These are phyloP conservation scores for Takifugu flavidus DNA, from an alignment of 2,113 vertebrate species.

Conservation along the genomic window DNA sequence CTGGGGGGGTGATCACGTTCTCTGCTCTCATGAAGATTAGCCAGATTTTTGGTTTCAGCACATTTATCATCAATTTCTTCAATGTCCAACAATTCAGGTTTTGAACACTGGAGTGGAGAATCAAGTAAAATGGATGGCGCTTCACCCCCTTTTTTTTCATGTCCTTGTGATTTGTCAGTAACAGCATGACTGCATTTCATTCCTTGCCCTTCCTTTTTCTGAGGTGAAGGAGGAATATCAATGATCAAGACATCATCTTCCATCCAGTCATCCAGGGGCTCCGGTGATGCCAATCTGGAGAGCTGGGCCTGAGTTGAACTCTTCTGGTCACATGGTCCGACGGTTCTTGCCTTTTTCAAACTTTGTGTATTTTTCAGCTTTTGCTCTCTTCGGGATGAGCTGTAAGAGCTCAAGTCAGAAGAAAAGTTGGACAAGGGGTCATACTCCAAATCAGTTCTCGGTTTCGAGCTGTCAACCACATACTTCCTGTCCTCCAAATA, in stretches of 20 bases:
- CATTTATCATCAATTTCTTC: not conserved
- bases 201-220: slow-evolving; percentile 38
- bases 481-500: slow-evolving; percentile 58
- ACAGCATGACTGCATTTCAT: not conserved
- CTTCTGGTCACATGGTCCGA: not conserved
- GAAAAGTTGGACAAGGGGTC: slow-evolving; percentile 78
- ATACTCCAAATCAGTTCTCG: slow-evolving; percentile 74
- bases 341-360: slow-evolving; percentile 20
- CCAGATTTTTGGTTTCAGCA: not conserved
- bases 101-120: not conserved
- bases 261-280: slow-evolving; percentile 57
- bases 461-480: slow-evolving; percentile 66
- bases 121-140: not conserved
- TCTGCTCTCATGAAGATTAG: slow-evolving; percentile 8
- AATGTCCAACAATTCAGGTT: not conserved
- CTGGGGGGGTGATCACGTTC: not conserved
- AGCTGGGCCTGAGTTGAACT: not conserved
- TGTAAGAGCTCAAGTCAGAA: slow-evolving; percentile 57
- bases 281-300: slow-evolving; percentile 1
- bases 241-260: slow-evolving; percentile 73
- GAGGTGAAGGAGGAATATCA: slow-evolving; percentile 55
- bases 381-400: slow-evolving; percentile 36
- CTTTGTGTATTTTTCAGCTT: slow-evolving; percentile 31
- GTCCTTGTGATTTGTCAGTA: not conserved
- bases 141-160: not conserved